phyloP scores from a whole-genome alignment of 2,797 vertebrate species.

The Sciurus vulgaris region DNA sequence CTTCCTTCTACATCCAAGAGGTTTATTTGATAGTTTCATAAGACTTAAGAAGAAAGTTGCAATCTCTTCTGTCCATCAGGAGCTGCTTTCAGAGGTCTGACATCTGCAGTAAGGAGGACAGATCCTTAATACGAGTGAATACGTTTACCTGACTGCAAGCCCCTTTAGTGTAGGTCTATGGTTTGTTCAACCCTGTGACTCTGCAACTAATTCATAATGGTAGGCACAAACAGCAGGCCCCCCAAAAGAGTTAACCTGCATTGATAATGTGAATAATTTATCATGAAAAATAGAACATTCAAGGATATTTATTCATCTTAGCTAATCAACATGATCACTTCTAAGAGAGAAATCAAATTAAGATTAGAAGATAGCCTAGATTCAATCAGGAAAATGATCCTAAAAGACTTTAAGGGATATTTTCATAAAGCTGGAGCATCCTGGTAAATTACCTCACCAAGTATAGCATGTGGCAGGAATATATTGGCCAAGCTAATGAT shows the following conservation, averaged over 20 bases:
- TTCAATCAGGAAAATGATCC: constrained; percentile 51
- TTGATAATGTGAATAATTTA: constrained; percentile 68
- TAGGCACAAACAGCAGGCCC: neutral
- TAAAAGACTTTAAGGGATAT: constrained; percentile 45
- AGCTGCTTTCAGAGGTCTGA: neutral
- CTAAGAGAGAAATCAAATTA: constrained; percentile 71
- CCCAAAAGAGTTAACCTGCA: constrained; percentile 45
- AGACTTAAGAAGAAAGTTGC: neutral
- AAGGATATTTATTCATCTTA: constrained; percentile 64
- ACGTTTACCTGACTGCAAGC: neutral
- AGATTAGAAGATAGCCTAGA: constrained; percentile 48
- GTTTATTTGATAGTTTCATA: neutral
- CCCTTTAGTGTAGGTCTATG: neutral
- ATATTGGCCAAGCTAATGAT: neutral
- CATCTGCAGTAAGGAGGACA: neutral
- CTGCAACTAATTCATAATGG: neutral
- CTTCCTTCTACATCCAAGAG: neutral
- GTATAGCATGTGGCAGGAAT: neutral
- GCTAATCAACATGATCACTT: constrained; percentile 67
- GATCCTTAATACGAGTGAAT: neutral
- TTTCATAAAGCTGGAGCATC: neutral
- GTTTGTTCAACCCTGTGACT: neutral
- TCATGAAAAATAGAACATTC: constrained; percentile 45
- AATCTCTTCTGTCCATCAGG: neutral
- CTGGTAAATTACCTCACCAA: neutral